Conservation (phyloP, 2,113 vertebrate genomes). For the Urocynchramus pylzowi region DNA sequence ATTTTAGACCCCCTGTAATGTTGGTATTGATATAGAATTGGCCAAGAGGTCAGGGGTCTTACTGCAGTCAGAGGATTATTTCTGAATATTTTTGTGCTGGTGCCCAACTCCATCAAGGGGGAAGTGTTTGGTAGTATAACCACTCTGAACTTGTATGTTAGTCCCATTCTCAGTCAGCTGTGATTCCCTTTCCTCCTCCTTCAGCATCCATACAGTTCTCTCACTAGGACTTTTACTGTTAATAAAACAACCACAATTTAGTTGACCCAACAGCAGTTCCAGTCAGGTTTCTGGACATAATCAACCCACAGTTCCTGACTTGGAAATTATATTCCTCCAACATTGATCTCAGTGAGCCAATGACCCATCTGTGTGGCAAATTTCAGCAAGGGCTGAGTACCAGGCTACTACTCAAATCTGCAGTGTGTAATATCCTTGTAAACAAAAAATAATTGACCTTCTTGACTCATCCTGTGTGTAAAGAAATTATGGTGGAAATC, state of each 20-base stretch:
- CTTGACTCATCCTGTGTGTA: not conserved
- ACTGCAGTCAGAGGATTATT: not conserved
- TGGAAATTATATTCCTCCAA: not conserved
- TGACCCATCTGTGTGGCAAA: not conserved
- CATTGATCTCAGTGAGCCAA: not conserved
- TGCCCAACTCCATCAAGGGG: accelerated
- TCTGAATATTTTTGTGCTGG: not conserved
- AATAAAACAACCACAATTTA: not conserved
- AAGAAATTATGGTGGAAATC: not conserved
- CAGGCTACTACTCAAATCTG: not conserved
- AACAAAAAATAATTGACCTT: not conserved
- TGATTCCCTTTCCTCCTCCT: not conserved
- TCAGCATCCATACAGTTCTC: not conserved
- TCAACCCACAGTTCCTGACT: not conserved
- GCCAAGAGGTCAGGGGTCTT: not conserved
- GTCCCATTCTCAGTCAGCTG: not conserved
- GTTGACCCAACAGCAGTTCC: not conserved
- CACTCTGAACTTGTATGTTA: not conserved
- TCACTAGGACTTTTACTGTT: not conserved
- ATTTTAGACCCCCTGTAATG: not conserved
- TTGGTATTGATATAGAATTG: not conserved
- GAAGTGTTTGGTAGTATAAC: not conserved
- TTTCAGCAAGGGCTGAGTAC: not conserved
- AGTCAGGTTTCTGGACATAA: not conserved
- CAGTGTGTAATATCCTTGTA: not conserved